These are phyloP conservation scores for Notarius quadriscutis DNA, from an alignment of 2,113 vertebrate genomes.

Conservation along the genomic window DNA sequence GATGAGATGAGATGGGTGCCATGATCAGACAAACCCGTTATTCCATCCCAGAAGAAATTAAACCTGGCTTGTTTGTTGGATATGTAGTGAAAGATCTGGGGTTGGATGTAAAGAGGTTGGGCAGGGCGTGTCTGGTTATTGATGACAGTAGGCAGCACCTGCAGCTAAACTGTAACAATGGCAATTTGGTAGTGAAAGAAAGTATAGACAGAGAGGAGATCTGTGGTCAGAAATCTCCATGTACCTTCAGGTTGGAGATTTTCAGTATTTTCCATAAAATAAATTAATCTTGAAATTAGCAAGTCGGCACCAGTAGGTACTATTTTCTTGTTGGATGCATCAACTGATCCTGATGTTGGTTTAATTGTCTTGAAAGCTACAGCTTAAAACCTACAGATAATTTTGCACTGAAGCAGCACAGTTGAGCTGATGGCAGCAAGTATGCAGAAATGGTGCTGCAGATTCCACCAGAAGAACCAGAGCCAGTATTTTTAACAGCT, in stretches of 20 bases:
- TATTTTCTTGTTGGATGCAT: slow-evolving; percentile 75
- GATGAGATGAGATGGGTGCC: background rate
- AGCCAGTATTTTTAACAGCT: slow-evolving; percentile 54
- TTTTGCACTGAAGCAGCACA: slow-evolving; percentile 67
- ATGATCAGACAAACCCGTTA: slow-evolving; percentile 49
- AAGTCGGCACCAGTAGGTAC: slow-evolving; percentile 74
- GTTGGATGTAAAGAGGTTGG: slow-evolving; percentile 71
- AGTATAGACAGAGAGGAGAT: slow-evolving; percentile 44
- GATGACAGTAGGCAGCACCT: slow-evolving; percentile 73
- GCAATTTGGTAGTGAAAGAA: slow-evolving; percentile 75
- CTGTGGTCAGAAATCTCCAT: slow-evolving; percentile 59
- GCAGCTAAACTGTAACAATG: slow-evolving; percentile 71
- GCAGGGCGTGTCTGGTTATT: slow-evolving; percentile 72
- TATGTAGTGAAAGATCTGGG: slow-evolving; percentile 74
- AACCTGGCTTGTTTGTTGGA: slow-evolving; percentile 74
- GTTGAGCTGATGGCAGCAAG: slow-evolving; percentile 62
- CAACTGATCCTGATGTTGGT: slow-evolving; percentile 72
- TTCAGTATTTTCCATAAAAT: slow-evolving; percentile 66
- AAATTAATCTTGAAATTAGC: slow-evolving; percentile 75
- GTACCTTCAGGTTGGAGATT: slow-evolving; percentile 73
- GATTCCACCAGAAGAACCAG: slow-evolving; percentile 65
- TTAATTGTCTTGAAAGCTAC: slow-evolving; percentile 70
- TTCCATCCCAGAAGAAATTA: slow-evolving; percentile 70
- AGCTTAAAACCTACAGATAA: slow-evolving; percentile 66
- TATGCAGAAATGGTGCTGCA: slow-evolving; percentile 69